Conservation (phyloP, 2,797 vertebrate species). For the Danio jaintianensis region DNA sequence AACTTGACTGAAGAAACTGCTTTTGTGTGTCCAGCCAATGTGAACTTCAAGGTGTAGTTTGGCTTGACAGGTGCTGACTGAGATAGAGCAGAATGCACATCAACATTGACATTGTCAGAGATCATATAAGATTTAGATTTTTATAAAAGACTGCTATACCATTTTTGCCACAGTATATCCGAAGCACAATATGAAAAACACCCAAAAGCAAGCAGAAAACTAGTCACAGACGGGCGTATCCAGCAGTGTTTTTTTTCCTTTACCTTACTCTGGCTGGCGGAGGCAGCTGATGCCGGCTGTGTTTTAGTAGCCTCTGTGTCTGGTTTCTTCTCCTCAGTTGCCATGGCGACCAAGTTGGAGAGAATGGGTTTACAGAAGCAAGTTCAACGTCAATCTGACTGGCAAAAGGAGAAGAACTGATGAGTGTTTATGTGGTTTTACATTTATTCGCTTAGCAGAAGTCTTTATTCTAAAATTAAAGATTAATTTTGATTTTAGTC, state of each 20-base stretch:
- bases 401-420: conserved; percentile 9
- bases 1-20: conserved; percentile 98
- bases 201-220: background rate
- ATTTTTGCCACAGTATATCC: background rate
- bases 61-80: conserved; percentile 96
- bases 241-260: conserved; percentile 17
- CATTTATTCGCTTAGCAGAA: too few species aligned
- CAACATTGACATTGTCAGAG: conserved; percentile 13
- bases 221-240: background rate
- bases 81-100: conserved; percentile 4
- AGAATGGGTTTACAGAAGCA: conserved; percentile 52
- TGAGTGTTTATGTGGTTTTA: background rate
- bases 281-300: conserved; percentile 89
- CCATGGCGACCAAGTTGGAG: conserved; percentile 82
- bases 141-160: background rate
- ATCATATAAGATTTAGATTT: background rate
- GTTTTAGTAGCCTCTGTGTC: conserved; percentile 93
- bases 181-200: background rate
- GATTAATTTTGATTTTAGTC: background rate
- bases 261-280: conserved; percentile 96
- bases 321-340: conserved; percentile 98
- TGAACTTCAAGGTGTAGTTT: conserved; percentile 97
- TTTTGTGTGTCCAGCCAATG: conserved; percentile 96
- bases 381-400: conserved; percentile 56
- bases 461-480: too few species aligned